phyloP scores from a whole-genome alignment of 2,797 vertebrate genomes.

The Anisognathus igniventris region DNA sequence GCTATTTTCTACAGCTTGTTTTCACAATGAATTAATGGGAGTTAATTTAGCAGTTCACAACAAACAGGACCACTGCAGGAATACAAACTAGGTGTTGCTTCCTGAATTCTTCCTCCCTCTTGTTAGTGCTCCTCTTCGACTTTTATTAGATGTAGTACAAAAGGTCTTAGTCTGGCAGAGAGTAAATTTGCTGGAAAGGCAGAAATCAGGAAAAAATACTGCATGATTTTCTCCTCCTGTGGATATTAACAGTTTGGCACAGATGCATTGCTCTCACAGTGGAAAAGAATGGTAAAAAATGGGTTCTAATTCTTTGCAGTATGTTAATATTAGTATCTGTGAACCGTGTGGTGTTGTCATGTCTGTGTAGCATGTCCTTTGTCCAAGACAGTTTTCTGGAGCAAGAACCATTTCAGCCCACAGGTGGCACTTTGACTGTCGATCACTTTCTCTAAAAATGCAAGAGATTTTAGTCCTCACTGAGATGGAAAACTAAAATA shows the following conservation, averaged over 20 bases:
- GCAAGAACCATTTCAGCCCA: neutral
- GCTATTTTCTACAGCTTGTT: constrained; percentile 60
- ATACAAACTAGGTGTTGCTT: constrained; percentile 32
- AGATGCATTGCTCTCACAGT: neutral
- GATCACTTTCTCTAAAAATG: neutral
- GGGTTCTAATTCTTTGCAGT: neutral
- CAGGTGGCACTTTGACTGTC: neutral
- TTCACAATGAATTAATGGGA: constrained; percentile 67
- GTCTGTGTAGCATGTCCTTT: fast-evolving
- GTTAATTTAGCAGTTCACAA: constrained; percentile 59
- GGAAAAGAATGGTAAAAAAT: neutral
- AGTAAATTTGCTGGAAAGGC: neutral
- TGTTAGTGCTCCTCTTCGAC: neutral
- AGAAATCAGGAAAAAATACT: neutral
- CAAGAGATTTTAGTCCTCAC: neutral
- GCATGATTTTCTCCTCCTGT: neutral
- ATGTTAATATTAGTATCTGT: neutral
- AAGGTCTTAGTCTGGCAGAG: neutral
- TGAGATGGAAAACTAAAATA: neutral
- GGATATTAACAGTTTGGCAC: neutral
- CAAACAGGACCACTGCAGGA: constrained; percentile 25
- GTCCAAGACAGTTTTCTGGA: neutral
- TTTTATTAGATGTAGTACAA: neutral
- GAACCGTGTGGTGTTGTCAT: neutral
- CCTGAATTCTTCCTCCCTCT: neutral